Evolutionary conservation across 23 tunicate genomes (phyloP), one percentile per base, ranked within the genome.

Genomic region (Trididemnum clinides): DNA sequence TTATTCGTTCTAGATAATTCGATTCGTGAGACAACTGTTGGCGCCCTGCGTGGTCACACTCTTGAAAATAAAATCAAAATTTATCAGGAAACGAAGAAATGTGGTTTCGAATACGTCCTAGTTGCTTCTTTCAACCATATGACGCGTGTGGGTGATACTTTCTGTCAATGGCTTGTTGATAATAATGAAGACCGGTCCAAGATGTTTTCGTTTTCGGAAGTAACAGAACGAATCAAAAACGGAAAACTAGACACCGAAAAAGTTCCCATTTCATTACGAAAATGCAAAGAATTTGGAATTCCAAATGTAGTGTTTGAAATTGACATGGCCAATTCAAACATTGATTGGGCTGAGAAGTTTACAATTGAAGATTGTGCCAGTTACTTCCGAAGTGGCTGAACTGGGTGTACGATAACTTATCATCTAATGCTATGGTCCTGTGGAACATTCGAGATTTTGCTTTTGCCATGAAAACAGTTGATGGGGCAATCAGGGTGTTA

Each of bases 121-220:
- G 81, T 75, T 38, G 81, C 81, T 10, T 20, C 81, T 4, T 75
- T 75, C 81, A 75, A 75, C 25, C 81, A 75, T 25, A 10, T 75
- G 22, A 75, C 81, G 5, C 20, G 63, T 36, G 81, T 75, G 6
- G 81, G 28, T 78, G 66, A 78, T 25, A 78, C 83, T 51, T 78
- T 78, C 69, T 78, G 83, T 27, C 83, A 54, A 54, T 78, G 66
- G 65, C 66, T 78, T 28, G 66, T 50, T 20, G 83, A 78, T 23
- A 51, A 78, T 7, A 54, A 54, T 18, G 83, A 78, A 51, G 69
- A 78, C 28, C 35, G 65, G 32, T 6, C 26, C 69, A 51, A 78
- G 4, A 12, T 78, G 37, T 50, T 51, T 34, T 51, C 66, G 34
- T 78, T 78, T 78, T 78, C 83, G 7, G 83, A 78, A 51, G 34